phyloP scores from a whole-genome alignment of 2,888 invertebrate genomes.

The Macaria liturata region DNA sequence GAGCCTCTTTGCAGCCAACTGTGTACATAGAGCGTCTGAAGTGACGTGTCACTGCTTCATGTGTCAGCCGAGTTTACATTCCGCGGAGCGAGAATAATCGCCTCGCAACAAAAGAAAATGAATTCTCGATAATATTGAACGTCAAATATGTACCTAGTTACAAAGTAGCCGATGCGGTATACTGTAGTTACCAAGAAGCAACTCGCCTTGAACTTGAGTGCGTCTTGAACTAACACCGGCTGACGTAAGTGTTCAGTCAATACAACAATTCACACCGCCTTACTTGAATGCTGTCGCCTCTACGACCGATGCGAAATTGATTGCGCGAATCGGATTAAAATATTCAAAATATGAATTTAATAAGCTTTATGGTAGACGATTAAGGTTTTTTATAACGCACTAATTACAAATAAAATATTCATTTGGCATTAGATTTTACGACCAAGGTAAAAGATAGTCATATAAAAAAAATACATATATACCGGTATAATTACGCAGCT shows the following conservation, averaged over 20 bases:
- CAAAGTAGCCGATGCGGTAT: slow-evolving; percentile 17
- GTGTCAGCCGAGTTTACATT: slow-evolving; percentile 24
- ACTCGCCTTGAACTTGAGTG: slow-evolving; percentile 73
- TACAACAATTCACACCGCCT: slow-evolving; percentile 64
- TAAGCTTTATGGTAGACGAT: slow-evolving; percentile 16
- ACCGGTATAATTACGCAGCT: too few relatives aligned
- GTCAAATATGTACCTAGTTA: slow-evolving; percentile 7
- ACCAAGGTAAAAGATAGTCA: not conserved
- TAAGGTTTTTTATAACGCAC: slow-evolving; percentile 12
- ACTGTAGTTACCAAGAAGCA: slow-evolving; percentile 30
- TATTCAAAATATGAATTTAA: slow-evolving; percentile 21
- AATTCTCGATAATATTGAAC: slow-evolving; percentile 17
- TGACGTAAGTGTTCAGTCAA: slow-evolving; percentile 75
- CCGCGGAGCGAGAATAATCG: slow-evolving; percentile 13
- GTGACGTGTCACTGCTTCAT: slow-evolving; percentile 30
- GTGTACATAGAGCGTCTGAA: slow-evolving; percentile 53
- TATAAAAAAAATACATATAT: too few relatives aligned
- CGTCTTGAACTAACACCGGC: slow-evolving; percentile 49
- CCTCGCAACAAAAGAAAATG: slow-evolving; percentile 28
- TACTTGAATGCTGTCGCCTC: slow-evolving; percentile 52
- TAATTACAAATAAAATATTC: slow-evolving; percentile 6
- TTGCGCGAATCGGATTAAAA: slow-evolving; percentile 32
- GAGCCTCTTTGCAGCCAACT: slow-evolving; percentile 55
- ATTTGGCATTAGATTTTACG: slow-evolving; percentile 2
- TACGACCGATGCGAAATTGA: slow-evolving; percentile 42